These are phyloP conservation scores for Chunga burmeisteri DNA, from an alignment of 2,113 vertebrate species.

Conservation along the genomic window DNA sequence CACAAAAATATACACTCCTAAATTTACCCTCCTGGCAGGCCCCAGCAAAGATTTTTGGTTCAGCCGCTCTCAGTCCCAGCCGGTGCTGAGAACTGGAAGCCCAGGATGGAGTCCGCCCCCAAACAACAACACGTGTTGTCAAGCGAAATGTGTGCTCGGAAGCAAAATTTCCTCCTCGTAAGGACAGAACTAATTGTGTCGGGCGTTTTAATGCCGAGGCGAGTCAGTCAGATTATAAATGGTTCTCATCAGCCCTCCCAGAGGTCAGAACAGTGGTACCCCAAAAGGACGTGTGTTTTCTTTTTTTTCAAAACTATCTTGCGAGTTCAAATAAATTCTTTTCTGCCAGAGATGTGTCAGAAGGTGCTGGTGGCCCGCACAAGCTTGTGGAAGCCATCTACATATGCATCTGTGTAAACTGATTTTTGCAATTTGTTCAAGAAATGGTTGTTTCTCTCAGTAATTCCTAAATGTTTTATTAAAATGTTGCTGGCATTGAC, in stretches of 20 bases:
- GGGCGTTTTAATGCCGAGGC: neutral
- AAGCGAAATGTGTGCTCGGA: neutral
- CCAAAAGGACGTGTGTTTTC: neutral
- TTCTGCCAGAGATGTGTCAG: neutral
- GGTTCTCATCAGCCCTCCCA: neutral
- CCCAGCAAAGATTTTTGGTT: neutral
- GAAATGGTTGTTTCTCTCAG: neutral
- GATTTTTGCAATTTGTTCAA: neutral
- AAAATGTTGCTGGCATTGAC: neutral
- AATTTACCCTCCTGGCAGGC: neutral
- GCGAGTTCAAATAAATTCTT: neutral
- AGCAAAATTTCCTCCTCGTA: neutral
- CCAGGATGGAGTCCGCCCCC: neutral
- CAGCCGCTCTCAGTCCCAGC: neutral
- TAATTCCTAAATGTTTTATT: neutral
- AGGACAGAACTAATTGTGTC: neutral
- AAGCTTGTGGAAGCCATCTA: neutral
- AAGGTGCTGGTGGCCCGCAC: neutral
- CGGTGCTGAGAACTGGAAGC: neutral
- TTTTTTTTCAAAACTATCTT: neutral
- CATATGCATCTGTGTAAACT: rapidly evolving
- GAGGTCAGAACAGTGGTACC: neutral
- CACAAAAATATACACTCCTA: neutral
- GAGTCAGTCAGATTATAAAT: neutral
- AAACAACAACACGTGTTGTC: neutral